Base-by-base conservation (phyloP, 2,888 invertebrate species). In the Drosophila demipolita region DNA sequence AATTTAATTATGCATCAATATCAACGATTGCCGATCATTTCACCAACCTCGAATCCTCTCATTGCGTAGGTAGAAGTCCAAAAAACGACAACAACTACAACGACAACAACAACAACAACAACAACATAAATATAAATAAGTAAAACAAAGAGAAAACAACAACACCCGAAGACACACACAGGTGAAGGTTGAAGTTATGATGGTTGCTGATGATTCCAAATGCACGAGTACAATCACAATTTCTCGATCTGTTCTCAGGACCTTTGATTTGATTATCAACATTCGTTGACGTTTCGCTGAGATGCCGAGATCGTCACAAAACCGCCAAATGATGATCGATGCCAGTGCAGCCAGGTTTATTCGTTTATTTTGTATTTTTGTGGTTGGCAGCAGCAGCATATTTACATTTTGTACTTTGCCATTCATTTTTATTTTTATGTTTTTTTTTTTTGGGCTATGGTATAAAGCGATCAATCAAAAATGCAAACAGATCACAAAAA, bases 391-490 rank as follows among this genome's bases (percentile, higher is more conserved):
- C 73, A 88, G 26, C 55, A 38, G 26, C 55, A 55, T 38, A 55
- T 84, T 87, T 87, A 87, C 85, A 89, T 89, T 85, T 84, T 80
- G 76, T 85, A 83, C 77, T 81, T 77, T 73, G 45, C 45, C 74
- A 66, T 80, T 80, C 76, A 15, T 62, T 78, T 75, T 42, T 20
- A 23, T 42, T 54, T 36, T 52, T 6, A 20, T 2, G 20, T 36
- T n/a, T 23, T 26, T 29, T 12, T 57, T 38, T 62, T 57, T 60
- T n/a, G 69, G 73, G 73, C 66, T 62, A 59, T 67, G 75, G 82
- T 91, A 92, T 91, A 74, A 92, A 92, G 92, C 86, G 89, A 91
- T 91, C 91, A 91, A 91, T 91, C 91, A 91, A 91, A 92, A 90
- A 88, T 91, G 90, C 86, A 90, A 90, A 89, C 78, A 64, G 65